Evolutionary conservation across 2,113 vertebrate genomes (phyloP), one percentile per base, ranked within the genome.

Genomic region (Syrmaticus mikado): DNA sequence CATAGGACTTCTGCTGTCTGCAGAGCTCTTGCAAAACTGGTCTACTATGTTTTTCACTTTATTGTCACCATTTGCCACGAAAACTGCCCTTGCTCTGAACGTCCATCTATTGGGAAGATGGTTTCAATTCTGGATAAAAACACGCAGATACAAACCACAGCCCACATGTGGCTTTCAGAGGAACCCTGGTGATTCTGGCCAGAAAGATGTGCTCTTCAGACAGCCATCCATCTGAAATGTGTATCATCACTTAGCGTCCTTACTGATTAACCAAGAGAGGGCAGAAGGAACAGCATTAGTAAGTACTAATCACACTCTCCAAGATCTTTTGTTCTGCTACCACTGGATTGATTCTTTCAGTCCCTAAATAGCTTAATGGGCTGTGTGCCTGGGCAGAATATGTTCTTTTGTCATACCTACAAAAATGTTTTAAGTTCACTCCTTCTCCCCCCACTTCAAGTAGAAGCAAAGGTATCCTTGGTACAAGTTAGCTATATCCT

Each of bases 291-390:
- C 53, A 65, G 85, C 79, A 68, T 62, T 22, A 53, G 66, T 82
- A 91, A n/a, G n/a, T n/a, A n/a, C 92, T 93, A 95, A 95, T 94
- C 96, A 93, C 72, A 73, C 77, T 45, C 73, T 52, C 70, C 10
- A 3, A 53, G 61, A 66, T 60, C 76, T 94, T 95, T 91, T 91
- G 66, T 95, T 75, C 87, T 55, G 72, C 79, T 96, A 52, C 84
- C 2, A 8, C 43, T 87, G 94, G 88, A 94, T 91, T 91, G 94
- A 91, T 93, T 41, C 94, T 93, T 91, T 91, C 82, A 92, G 72
- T 64, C 90, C 85, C 82, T 93, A 95, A 93, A 91, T 74, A 90
- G 95, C 89, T 94, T 91, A 92, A 73, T 12, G 32, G 91, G 94
- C 73, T 83, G 36, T 50, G 58, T 48, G 86, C 66, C 88, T 92